Evolutionary conservation across 2,113 vertebrate genomes (phyloP), one percentile per base, ranked within the genome.

Genomic region (Pipa parva): DNA sequence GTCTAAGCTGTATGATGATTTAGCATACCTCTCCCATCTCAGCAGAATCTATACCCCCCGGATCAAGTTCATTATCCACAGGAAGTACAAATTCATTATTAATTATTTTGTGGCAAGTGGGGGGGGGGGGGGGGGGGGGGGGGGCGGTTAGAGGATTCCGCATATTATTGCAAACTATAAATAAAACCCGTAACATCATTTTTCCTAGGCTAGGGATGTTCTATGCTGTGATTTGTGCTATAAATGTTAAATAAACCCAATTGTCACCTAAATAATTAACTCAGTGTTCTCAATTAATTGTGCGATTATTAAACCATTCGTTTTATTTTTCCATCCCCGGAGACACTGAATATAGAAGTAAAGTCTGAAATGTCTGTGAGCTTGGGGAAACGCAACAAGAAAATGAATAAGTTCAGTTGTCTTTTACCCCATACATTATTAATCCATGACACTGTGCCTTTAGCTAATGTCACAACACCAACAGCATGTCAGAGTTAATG

Each of bases 211-310:
- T n/a, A 21, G 27, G 31, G 56, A 21, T 17, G 28, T 25, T 21
- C 18, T 17, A 24, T 17, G 29, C 26, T 52, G 29, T 10, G 36
- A 42, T 55, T 7, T n/a, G 1, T 36, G 5, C 49, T 27, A 22
- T 24, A 21, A 64, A 64, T 25, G 55, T 64, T 55, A 45, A 64
- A 64, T 64, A 55, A 64, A 55, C 51, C 50, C 55, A n/a, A 33
- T 56, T 64, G 63, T 55, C 63, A 64, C 63, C 52, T 55, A 55
- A 64, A 64, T 54, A 64, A 64, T 64, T 64, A 64, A 64, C 33
- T 64, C 33, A 1, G 11, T 45, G 33, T 55, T 45, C 51, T 42
- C 11, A 42, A 64, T 64, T 64, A 64, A 64, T 64, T 21, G 50
- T 55, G 63, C 20, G 63, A 64, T 55, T 55, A 64, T 64, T 55